Percentiles rank a stretch among this genome's conserved stretches.
Conservation (phyloP, 2,797 vertebrate species). For the Thunnus albacares region DNA sequence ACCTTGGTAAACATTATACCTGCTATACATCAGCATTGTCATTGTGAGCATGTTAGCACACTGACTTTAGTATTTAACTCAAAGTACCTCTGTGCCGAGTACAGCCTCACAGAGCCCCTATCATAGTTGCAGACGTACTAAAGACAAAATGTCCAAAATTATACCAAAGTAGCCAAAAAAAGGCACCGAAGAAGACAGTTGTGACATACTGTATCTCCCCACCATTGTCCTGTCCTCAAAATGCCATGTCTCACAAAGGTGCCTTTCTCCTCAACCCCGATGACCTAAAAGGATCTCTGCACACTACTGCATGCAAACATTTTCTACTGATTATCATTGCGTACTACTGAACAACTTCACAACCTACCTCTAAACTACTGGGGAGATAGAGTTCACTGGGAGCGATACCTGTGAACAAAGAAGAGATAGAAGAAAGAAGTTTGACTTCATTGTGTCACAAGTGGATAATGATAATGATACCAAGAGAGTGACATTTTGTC, state of each 20-base stretch:
- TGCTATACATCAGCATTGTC: no score
- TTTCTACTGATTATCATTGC: neutral
- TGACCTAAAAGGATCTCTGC: neutral
- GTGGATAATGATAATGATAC: neutral
- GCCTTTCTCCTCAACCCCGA: neutral
- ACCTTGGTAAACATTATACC: neutral
- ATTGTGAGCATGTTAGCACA: no score
- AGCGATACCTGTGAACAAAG: constrained; percentile 48
- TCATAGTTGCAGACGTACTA: no score
- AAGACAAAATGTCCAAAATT: no score
- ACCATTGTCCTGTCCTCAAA: neutral
- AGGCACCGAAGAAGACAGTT: neutral
- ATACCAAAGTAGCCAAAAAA: neutral
- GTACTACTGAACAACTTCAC: neutral
- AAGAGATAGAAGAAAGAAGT: constrained; percentile 5
- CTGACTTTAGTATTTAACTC: no score
- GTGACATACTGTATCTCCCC: neutral
- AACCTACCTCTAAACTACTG: constrained; percentile 54
- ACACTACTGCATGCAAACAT: neutral
- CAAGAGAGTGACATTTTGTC: neutral
- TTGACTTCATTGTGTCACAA: neutral
- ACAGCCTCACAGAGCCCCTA: no score
- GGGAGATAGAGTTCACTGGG: constrained; percentile 36
- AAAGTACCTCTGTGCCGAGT: no score
- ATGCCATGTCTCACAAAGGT: neutral